Evolutionary conservation across 2,888 invertebrate genomes (phyloP).

Genomic region (Hypsopygia costalis): DNA sequence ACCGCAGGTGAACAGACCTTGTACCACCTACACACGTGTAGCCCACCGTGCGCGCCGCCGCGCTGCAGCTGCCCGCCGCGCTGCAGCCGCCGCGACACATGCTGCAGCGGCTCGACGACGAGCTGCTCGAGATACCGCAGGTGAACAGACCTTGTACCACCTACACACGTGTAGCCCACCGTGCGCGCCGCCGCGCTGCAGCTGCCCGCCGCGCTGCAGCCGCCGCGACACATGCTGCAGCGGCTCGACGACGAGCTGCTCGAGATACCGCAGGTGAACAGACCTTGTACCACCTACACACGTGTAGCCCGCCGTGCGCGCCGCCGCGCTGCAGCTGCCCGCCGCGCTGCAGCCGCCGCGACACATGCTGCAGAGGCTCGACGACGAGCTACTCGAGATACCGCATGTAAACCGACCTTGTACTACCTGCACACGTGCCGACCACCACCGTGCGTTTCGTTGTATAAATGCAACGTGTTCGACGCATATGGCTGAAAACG

Average conservation of each 20-base stretch:
- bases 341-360: constrained; percentile 82
- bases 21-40: constrained; percentile 92
- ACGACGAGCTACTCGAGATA: constrained; percentile 91
- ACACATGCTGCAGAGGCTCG: constrained; percentile 85
- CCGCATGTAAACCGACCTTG: constrained; percentile 91
- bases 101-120: constrained; percentile 87
- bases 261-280: constrained; percentile 92
- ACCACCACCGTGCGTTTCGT: too few species aligned
- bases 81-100: constrained; percentile 84
- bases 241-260: constrained; percentile 90
- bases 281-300: too few species aligned
- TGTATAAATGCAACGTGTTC: too few species aligned
- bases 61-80: constrained; percentile 51
- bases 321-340: constrained; percentile 42
- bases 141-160: too few species aligned
- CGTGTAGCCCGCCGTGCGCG: constrained; percentile 87
- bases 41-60: constrained; percentile 81
- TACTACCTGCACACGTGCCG: too few species aligned
- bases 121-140: constrained; percentile 92
- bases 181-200: constrained; percentile 65
- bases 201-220: constrained; percentile 76
- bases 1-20: constrained; percentile 90
- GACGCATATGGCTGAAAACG: too few species aligned
- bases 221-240: constrained; percentile 83
- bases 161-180: constrained; percentile 89